A percentile compares a stretch with the other conserved stretches of the same genome.
These are phyloP conservation scores for Limanda limanda DNA, from an alignment of 2,113 vertebrate species.

Conservation along the genomic window DNA sequence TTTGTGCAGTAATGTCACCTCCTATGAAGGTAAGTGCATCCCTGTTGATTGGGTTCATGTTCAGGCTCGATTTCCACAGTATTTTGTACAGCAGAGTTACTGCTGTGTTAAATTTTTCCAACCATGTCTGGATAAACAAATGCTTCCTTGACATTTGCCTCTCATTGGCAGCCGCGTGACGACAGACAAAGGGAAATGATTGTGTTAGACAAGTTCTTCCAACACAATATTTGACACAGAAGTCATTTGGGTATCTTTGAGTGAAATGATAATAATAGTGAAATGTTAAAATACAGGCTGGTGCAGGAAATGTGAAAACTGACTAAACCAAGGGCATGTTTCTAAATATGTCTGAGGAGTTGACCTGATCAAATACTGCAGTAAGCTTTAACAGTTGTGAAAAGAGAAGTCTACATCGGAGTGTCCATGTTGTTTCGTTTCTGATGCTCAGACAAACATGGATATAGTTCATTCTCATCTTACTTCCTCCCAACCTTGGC, in stretches of 20 bases:
- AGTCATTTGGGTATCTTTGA: not conserved
- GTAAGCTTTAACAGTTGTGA: not conserved
- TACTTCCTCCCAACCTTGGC: too few relatives aligned
- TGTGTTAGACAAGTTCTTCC: not conserved
- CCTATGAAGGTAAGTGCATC: not conserved
- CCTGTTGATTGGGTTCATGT: not conserved
- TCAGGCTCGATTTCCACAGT: too few relatives aligned
- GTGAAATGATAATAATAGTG: not conserved
- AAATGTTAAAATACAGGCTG: not conserved
- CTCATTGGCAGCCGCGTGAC: not conserved
- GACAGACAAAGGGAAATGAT: not conserved
- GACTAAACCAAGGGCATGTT: too few relatives aligned
- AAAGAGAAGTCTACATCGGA: not conserved
- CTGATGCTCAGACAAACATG: too few relatives aligned
- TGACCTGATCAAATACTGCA: not conserved
- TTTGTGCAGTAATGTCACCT: too few relatives aligned
- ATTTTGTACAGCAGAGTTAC: not conserved
- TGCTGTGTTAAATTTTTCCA: constrained; percentile 1
- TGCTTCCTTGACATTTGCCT: constrained; percentile 7
- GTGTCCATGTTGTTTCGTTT: too few relatives aligned
- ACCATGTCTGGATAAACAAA: constrained; percentile 8
- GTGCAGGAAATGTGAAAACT: not conserved
- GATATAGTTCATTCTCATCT: too few relatives aligned
- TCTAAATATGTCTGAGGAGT: not conserved
- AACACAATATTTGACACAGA: not conserved